A percentile compares a stretch with the other conserved stretches of the same genome.
Evolutionary conservation across 2,888 invertebrate species (phyloP).

Genomic region (Drosophila setosimentum): DNA sequence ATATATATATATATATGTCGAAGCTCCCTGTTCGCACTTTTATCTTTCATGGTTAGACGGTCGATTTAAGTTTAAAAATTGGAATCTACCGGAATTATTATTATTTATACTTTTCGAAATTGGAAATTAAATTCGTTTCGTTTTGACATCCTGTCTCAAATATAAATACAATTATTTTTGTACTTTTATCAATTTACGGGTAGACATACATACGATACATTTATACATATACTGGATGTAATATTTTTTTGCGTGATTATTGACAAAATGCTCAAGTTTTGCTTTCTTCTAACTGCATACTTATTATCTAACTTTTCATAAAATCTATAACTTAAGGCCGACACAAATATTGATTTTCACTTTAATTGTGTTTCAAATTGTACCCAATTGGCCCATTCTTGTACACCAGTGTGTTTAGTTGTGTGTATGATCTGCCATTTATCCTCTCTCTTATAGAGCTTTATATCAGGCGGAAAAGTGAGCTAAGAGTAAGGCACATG

Average conservation of each 20-base stretch:
- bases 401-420: conserved; percentile 12
- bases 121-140: too few species aligned
- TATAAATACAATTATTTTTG: too few species aligned
- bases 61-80: too few species aligned
- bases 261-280: neutral
- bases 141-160: too few species aligned
- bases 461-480: neutral
- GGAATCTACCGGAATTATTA: too few species aligned
- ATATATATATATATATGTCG: too few species aligned
- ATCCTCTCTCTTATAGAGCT: conserved; percentile 31
- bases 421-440: conserved; percentile 46
- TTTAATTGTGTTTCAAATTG: neutral
- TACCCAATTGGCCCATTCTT: conserved; percentile 2
- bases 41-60: neutral
- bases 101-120: too few species aligned
- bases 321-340: neutral
- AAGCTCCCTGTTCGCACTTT: neutral
- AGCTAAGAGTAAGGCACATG: conserved; percentile 25
- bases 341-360: neutral
- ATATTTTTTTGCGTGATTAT: too few species aligned
- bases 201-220: too few species aligned
- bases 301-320: neutral
- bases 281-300: neutral
- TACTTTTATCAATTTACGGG: too few species aligned
- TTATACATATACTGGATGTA: too few species aligned